Base-by-base conservation (phyloP, 37 sponge, comb jelly and placozoan genomes). In the Ianthella basta region DNA sequence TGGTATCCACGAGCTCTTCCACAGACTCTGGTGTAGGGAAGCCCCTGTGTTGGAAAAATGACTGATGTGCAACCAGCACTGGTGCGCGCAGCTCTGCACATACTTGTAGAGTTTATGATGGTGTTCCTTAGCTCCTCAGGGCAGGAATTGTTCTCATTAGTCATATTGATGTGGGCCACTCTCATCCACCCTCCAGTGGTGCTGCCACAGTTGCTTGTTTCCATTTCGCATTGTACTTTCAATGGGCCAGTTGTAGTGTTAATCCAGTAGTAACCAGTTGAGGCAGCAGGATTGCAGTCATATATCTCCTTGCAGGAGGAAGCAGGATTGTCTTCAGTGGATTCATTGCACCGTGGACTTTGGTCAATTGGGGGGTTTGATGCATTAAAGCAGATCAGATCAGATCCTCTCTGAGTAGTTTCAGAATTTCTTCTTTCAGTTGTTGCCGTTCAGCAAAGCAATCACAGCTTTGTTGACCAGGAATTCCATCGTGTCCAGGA, bases 81-180 rank as follows among this genome's bases (percentile, higher is more conserved):
- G 12, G 80, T 14, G 5, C 27, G 55, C 32, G 0, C 25, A 30
- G 30, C 14, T 24, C 59, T n/a, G 32, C 80, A 80, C 56, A 80
- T 0, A 59, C 80, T 56, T 55, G 29, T 56, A 29, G 60, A 18
- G 50, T 80, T 44, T 56, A 56, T 30, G 8, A 60, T 80, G 36
- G 29, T 6, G 53, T 56, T 23, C 10, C 36, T 80, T 16, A 80
- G 80, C 0, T 23, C 27, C 4, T 15, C 23, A 24, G 80, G 80
- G 25, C 80, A 80, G 36, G 32, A 24, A 30, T 80, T 30, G 3
- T 20, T 27, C 27, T 32, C 8, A 35, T 80, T 59, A 32, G 80
- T 59, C 80, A 80, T 80, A 60, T 80, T 25, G 30, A 80, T 14
- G 60, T 80, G 10, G 34, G 56, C 80, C 39, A 80, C 39, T 14